Evolutionary conservation across 2,797 vertebrate species (phyloP), one percentile per base, ranked within the genome.

Genomic region (Spheniscus humboldti): DNA sequence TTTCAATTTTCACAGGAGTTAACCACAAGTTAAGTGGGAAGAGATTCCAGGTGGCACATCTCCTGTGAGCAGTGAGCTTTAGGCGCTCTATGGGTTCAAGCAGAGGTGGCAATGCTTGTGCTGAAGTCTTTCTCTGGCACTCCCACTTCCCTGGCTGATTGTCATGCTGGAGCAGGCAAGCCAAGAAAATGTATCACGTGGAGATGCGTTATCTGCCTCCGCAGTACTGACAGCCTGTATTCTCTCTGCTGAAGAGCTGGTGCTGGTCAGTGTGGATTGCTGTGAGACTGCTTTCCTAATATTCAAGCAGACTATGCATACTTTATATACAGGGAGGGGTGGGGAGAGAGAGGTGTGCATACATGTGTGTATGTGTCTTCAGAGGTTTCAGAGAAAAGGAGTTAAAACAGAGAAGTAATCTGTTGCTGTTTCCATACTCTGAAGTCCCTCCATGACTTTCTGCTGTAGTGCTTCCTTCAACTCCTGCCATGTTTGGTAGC

Each of bases 401-500:
- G 39, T 73, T 91, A 90, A 85, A 93, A 13, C 47, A 83, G 73
- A 86, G 33, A 80, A 88, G 31, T n/a, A 62, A 62, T 83, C 45
- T 75, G 13, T 91, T 92, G 75, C 78, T 82, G n/a, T 91, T 96
- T 75, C 52, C 62, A 24, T 83, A 15, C 24, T 41, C 63, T 72
- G 35, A 68, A 81, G 35, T 85, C 52, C 22, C 35, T 69, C 66
- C 39, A 53, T 43, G 56, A 86, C 37, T 75, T 82, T n/a, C 41
- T 81, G 74, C 71, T 90, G 45, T 48, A 79, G 63, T 57, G 41
- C 75, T 94, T 94, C 68, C 95, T 97, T 96, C 84, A 93, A 84
- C 53, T 94, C n/a, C 69, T 96, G 91, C 94, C 94, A 88, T 86
- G 85, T 95, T 96, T 96, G 69, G 90, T 96, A 95, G 93, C 94